Evolutionary conservation across 2,797 vertebrate species (phyloP).

Genomic region (Lycodopsis pacificus): DNA sequence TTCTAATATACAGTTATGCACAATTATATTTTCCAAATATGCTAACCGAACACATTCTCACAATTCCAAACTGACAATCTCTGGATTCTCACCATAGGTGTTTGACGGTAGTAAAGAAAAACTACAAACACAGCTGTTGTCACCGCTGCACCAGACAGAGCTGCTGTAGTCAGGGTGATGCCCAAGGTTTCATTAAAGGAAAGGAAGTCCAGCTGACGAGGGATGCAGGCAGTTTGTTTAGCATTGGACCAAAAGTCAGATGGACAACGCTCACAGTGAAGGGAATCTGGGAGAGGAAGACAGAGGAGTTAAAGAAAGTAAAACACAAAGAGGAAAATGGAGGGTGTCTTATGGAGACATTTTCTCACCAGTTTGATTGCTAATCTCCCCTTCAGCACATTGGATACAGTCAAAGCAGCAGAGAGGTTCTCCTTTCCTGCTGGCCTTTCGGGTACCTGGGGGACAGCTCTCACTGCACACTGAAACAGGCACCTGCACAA

Average conservation of each 20-base stretch:
- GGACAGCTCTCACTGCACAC: constrained; percentile 80
- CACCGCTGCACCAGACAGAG: constrained; percentile 70
- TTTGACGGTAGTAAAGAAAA: constrained; percentile 78
- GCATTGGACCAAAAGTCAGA: constrained; percentile 81
- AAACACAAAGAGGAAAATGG: background rate
- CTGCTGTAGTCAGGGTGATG: constrained; percentile 75
- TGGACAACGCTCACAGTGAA: constrained; percentile 78
- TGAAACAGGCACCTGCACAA: constrained; percentile 45
- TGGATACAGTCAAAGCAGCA: constrained; percentile 84
- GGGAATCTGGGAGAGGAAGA: constrained; percentile 66
- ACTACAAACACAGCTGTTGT: constrained; percentile 80
- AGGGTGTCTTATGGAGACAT: background rate
- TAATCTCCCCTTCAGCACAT: constrained; percentile 81
- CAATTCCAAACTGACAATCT: background rate
- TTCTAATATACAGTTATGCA: background rate
- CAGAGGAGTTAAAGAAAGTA: background rate
- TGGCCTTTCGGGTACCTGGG: constrained; percentile 75
- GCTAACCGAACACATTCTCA: background rate
- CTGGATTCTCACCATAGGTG: constrained; percentile 77
- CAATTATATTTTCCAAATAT: background rate
- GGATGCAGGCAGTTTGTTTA: constrained; percentile 74
- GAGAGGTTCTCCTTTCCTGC: constrained; percentile 68
- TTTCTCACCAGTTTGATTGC: constrained; percentile 75
- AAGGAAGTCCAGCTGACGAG: constrained; percentile 80
- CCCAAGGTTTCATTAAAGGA: constrained; percentile 82